Conservation (phyloP, 2,888 invertebrate species). For the Perdita meconis region DNA sequence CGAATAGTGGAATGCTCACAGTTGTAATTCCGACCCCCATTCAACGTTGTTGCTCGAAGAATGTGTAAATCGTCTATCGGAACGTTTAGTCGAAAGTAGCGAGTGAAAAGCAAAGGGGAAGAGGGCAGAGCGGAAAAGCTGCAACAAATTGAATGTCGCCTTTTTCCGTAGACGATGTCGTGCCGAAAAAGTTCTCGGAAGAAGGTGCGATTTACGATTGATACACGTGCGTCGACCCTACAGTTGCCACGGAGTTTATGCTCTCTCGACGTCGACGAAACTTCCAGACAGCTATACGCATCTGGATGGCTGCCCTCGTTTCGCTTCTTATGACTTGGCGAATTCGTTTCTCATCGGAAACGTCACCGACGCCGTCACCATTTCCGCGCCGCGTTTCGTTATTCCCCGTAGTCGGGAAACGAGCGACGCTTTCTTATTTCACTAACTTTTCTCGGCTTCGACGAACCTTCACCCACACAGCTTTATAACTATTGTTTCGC, state of each 20-base stretch:
- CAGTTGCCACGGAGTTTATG: slow-evolving; percentile 62
- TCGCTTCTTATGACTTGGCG: slow-evolving; percentile 23
- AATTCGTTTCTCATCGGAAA: slow-evolving; percentile 12
- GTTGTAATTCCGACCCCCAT: too few species aligned
- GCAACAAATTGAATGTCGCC: slow-evolving; percentile 71
- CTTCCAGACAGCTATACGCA: slow-evolving; percentile 33
- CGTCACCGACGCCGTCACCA: too few species aligned
- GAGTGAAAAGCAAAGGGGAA: not conserved
- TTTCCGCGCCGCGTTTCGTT: not conserved
- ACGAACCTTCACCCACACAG: too few species aligned
- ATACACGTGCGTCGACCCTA: slow-evolving; percentile 65
- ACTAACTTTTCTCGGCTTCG: too few species aligned
- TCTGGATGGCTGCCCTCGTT: slow-evolving; percentile 48
- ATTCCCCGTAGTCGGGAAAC: not conserved
- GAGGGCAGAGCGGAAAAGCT: slow-evolving; percentile 22
- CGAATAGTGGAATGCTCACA: too few species aligned
- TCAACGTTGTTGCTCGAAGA: too few species aligned
- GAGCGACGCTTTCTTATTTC: too few species aligned
- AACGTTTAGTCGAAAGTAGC: too few species aligned
- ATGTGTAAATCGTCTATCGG: too few species aligned
- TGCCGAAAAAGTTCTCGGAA: slow-evolving; percentile 56
- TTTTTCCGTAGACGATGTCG: slow-evolving; percentile 59
- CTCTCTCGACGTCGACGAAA: slow-evolving; percentile 53
- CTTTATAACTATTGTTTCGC: too few species aligned
- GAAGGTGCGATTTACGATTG: slow-evolving; percentile 73